Base-by-base conservation (phyloP, 1,140 invertebrate genomes). In the Solen grandis region DNA sequence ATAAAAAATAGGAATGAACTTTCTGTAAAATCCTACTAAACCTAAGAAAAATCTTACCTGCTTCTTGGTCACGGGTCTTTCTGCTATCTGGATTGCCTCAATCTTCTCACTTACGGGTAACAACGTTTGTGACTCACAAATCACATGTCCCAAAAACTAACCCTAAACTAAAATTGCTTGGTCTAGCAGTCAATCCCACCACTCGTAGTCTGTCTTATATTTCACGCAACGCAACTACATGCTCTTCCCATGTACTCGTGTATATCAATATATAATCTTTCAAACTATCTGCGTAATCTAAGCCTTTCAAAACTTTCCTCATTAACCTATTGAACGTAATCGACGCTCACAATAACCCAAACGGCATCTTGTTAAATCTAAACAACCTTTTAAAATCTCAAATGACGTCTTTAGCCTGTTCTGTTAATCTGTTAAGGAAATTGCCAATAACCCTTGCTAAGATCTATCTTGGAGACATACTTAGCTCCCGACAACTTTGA, bases 1-100 rank as follows among this genome's bases (percentile, higher is more conserved):
- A 19, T 85, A 35, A 59, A 86, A 90, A 52, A 2, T n/a, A n/a
- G n/a, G n/a, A n/a, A n/a, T n/a, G n/a, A n/a, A n/a, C n/a, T n/a
- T n/a, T n/a, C n/a, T n/a, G n/a, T n/a, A n/a, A n/a, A n/a, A n/a
- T n/a, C n/a, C n/a, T n/a, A n/a, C n/a, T n/a, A n/a, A n/a, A n/a
- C 91, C 92, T 38, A 94, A 79, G 81, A 93, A 93, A 31, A 89
- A 72, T 29, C 76, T 52, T 2, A 94, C 65, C 29, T 92, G 86
- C 75, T 87, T 89, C 65, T 90, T 88, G 36, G 87, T 89, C 50
- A 66, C 66, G 22, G 90, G 92, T 38, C 10, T 36, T 27, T 16
- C 0, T 29, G 57, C 65, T 1, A 78, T 27, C 8, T 25, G 10
- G 1, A 93, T 92, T 14, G 89, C 86, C 66, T 85, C 63, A 25